These are phyloP conservation scores for Eilema depressum DNA, from an alignment of 2,888 invertebrate species.

Conservation along the genomic window DNA sequence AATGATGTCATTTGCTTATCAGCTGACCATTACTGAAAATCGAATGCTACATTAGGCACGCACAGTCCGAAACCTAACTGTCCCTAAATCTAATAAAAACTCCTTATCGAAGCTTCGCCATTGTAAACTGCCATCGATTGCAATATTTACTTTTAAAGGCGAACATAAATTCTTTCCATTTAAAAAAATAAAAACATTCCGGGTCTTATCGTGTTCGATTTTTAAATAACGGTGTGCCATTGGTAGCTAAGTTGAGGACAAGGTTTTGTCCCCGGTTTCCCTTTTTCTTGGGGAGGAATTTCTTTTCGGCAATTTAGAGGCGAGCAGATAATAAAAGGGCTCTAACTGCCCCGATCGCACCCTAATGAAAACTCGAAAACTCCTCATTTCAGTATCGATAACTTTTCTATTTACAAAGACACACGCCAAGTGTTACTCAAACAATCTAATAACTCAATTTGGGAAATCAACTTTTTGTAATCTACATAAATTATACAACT, in stretches of 20 bases:
- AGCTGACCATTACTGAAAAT: conserved; percentile 87
- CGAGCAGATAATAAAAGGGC: conserved; percentile 87
- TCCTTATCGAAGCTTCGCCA: conserved; percentile 78
- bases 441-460: conserved; percentile 57
- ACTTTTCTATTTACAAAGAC: conserved; percentile 68
- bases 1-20: conserved; percentile 86
- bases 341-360: conserved; percentile 85
- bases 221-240: conserved; percentile 84
- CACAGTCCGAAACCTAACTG: conserved; percentile 79
- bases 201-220: conserved; percentile 86
- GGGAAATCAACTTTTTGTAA: conserved; percentile 23
- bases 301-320: conserved; percentile 86
- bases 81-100: conserved; percentile 80
- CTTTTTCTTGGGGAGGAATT: conserved; percentile 81
- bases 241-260: conserved; percentile 81
- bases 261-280: conserved; percentile 82
- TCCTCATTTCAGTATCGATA: conserved; percentile 82
- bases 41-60: conserved; percentile 83
- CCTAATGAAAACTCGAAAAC: conserved; percentile 85
- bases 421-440: conserved; percentile 59
- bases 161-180: conserved; percentile 83
- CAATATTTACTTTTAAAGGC: conserved; percentile 81
- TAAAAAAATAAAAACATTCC: conserved; percentile 85
- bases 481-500: conserved; percentile 20
- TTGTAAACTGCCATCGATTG: conserved; percentile 79